These are phyloP conservation scores for Orchesellides sinensis DNA, from an alignment of 2,888 invertebrate genomes.

Conservation along the genomic window DNA sequence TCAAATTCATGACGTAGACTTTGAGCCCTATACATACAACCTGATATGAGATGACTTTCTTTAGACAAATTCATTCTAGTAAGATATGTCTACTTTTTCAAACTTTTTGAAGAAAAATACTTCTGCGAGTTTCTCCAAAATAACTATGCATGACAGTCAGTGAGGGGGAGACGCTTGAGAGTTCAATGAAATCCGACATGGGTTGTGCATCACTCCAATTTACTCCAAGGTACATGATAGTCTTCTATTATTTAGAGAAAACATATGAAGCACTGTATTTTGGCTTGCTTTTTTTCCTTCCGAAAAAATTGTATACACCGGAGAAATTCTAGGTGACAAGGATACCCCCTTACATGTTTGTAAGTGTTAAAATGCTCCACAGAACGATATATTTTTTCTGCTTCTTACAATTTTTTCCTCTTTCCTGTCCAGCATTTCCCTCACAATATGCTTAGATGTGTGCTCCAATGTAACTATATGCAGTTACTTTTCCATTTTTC, in stretches of 20 bases:
- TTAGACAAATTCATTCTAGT: too few relatives aligned
- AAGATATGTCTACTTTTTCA: too few relatives aligned
- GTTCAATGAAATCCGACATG: neutral
- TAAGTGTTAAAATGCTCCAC: too few relatives aligned
- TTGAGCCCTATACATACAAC: too few relatives aligned
- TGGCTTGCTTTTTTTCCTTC: too few relatives aligned
- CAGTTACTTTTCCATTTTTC: neutral
- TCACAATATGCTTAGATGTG: neutral
- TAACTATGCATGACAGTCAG: neutral
- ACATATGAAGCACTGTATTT: too few relatives aligned
- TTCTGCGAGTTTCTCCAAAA: neutral
- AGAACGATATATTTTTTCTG: neutral
- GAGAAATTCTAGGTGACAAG: too few relatives aligned
- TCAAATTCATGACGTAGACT: too few relatives aligned
- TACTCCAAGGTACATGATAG: neutral
- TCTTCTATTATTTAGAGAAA: too few relatives aligned
- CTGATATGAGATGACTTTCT: too few relatives aligned
- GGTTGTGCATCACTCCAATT: neutral
- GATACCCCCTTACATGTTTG: too few relatives aligned
- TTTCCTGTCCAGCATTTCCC: slow-evolving; percentile 4
- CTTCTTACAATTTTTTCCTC: neutral
- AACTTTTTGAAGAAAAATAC: neutral
- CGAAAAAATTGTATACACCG: too few relatives aligned
- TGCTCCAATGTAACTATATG: neutral
- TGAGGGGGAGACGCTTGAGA: neutral